A percentile compares a stretch with the other conserved stretches of the same genome.
These are phyloP conservation scores for Drosophila eohydei DNA, from an alignment of 2,888 invertebrate genomes.

Conservation along the genomic window DNA sequence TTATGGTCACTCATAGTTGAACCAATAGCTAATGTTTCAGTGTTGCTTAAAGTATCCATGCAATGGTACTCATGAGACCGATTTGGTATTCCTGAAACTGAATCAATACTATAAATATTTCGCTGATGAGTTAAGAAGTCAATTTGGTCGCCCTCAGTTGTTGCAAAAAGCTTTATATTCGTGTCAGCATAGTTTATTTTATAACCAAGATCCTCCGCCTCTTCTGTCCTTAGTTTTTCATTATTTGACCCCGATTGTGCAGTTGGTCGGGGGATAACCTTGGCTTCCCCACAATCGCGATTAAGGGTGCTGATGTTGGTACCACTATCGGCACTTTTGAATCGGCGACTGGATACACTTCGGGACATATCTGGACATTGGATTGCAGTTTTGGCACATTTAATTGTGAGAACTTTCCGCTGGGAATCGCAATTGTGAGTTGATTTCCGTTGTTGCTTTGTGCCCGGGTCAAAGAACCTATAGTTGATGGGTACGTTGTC, in stretches of 20 bases:
- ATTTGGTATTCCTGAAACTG: slow-evolving; percentile 66
- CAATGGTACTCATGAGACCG: slow-evolving; percentile 78
- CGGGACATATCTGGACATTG: slow-evolving; percentile 82
- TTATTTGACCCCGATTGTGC: slow-evolving; percentile 82
- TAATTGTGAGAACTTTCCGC: slow-evolving; percentile 75
- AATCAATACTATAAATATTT: slow-evolving; percentile 79
- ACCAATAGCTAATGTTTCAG: slow-evolving; percentile 82
- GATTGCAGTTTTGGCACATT: slow-evolving; percentile 77
- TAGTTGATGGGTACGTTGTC: slow-evolving; percentile 84
- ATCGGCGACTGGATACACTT: slow-evolving; percentile 77
- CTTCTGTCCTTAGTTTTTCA: slow-evolving; percentile 80
- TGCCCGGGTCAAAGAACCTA: slow-evolving; percentile 83
- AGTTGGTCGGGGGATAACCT: slow-evolving; percentile 73
- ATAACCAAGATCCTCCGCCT: slow-evolving; percentile 44
- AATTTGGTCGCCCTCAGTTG: slow-evolving; percentile 26
- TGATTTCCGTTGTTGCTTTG: slow-evolving; percentile 81
- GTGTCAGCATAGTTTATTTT: slow-evolving; percentile 82
- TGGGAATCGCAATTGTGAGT: slow-evolving; percentile 66
- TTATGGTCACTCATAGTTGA: slow-evolving; percentile 73
- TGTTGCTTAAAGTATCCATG: slow-evolving; percentile 82
- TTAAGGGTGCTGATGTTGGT: slow-evolving; percentile 71
- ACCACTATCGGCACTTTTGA: slow-evolving; percentile 77
- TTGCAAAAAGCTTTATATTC: slow-evolving; percentile 28
- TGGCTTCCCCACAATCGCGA: slow-evolving; percentile 67
- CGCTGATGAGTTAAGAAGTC: slow-evolving; percentile 66